These are phyloP conservation scores for Caenorhabditis remanei DNA, from an alignment of 1,140 invertebrate genomes.

Conservation along the genomic window DNA sequence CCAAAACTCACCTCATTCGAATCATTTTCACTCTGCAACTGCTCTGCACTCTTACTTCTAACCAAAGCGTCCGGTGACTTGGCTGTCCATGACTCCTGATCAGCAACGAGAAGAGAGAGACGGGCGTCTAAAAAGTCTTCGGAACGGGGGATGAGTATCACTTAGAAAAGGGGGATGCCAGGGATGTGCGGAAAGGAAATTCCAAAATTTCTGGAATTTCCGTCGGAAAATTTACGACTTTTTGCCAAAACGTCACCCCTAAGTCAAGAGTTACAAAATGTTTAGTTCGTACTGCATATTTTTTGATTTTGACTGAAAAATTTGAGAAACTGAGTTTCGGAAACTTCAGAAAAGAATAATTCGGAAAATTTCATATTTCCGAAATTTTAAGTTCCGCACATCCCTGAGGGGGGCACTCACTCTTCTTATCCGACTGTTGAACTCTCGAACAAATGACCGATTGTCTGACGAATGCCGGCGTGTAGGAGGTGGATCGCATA, in stretches of 20 bases:
- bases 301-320: too few relatives aligned
- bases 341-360: too few relatives aligned
- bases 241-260: too few relatives aligned
- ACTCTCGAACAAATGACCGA: slow-evolving; percentile 62
- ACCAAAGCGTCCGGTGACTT: slow-evolving; percentile 44
- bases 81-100: slow-evolving; percentile 52
- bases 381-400: not conserved
- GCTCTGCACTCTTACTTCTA: slow-evolving; percentile 57
- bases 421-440: slow-evolving; percentile 49
- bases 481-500: slow-evolving; percentile 76
- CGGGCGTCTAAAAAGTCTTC: slow-evolving; percentile 60
- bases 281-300: too few relatives aligned
- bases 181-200: too few relatives aligned
- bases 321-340: too few relatives aligned
- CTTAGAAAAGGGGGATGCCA: too few relatives aligned
- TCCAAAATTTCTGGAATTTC: too few relatives aligned
- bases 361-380: not conserved
- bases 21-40: slow-evolving; percentile 60
- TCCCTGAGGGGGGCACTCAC: not conserved
- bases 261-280: too few relatives aligned
- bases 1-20: slow-evolving; percentile 31
- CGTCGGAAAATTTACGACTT: too few relatives aligned
- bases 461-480: slow-evolving; percentile 71
- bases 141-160: not conserved
- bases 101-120: slow-evolving; percentile 60